Base-by-base conservation (phyloP, 2,888 invertebrate species). In the Nezara viridula region DNA sequence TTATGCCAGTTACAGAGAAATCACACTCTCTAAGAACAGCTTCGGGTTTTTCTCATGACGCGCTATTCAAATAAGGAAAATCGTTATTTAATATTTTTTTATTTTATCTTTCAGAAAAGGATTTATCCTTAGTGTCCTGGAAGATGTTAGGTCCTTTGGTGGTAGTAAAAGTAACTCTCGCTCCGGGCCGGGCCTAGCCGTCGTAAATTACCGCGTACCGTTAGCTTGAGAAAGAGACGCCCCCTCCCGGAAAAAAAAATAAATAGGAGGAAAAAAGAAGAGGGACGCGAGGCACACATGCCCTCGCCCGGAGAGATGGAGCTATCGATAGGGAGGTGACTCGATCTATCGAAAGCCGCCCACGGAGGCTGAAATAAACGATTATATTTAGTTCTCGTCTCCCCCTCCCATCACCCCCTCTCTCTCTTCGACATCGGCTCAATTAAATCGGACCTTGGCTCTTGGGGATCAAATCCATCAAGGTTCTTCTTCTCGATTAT, bases 361-460 rank as follows among this genome's bases (percentile, higher is more conserved):
- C 66, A 32, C 32, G 7, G 19, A 19, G 32, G 14, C 66, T 73
- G 32, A 19, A 37, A 37, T 32, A 16, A 60, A 60, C 32, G 66
- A 73, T 73, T 73, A 73, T 73, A 73, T 73, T 73, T 73, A 37
- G 32, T 19, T 4, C 10, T 27, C 12, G 0, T 14, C 3, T 27
- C 27, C 5, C 19, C 27, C 37, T 19, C 32, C 7, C 60, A 19
- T 37, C 66, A n/a, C 3, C 12, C 27, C 5, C 19, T 37, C 37
- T 19, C 32, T 19, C 60, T 19, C 19, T 37, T 19, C 32, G 1
- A 27, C 14, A 27, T 55, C n/a, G 7, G 12, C 27, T 60, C 27
- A 60, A 60, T 60, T 27, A 60, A 27, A 60, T 60, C 60, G 60
- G 27, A n/a, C 60, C 60, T 60, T 60, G 60, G 27, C n/a, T 60